phyloP scores from a whole-genome alignment of 2,797 vertebrate species.

The Xyrichtys novacula region DNA sequence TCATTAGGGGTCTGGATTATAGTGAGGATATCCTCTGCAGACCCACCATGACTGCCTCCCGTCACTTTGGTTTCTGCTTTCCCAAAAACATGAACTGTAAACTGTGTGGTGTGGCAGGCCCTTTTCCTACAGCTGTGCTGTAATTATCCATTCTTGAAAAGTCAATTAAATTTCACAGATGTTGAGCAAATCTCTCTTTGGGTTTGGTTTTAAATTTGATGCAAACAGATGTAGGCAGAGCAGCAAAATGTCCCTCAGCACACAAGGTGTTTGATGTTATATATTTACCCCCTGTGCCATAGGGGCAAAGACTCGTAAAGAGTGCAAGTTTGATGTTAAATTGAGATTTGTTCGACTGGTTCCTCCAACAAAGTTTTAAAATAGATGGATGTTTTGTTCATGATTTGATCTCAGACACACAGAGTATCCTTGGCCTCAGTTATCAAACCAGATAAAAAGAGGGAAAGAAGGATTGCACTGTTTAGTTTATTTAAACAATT shows the following conservation, averaged over 20 bases:
- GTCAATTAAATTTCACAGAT: conserved; percentile 76
- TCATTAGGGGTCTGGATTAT: conserved; percentile 29
- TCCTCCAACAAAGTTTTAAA: not conserved
- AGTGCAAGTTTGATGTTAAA: conserved; percentile 5
- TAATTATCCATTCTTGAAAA: conserved; percentile 75
- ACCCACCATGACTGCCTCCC: conserved; percentile 38
- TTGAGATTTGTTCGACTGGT: not conserved
- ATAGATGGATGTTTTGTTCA: not conserved
- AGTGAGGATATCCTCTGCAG: conserved; percentile 9
- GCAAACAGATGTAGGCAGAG: conserved; percentile 38
- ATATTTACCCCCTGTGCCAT: conserved; percentile 13
- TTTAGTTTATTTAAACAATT: too few relatives aligned
- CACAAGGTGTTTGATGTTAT: not conserved
- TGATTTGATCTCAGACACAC: not conserved
- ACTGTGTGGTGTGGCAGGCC: conserved; percentile 40
- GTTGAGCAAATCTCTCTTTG: conserved; percentile 54
- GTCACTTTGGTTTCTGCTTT: conserved; percentile 35
- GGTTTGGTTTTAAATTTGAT: conserved; percentile 42
- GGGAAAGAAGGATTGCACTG: too few relatives aligned
- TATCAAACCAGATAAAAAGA: too few relatives aligned
- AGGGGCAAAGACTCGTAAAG: not conserved
- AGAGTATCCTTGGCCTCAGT: not conserved
- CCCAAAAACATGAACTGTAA: conserved; percentile 64
- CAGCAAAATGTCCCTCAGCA: conserved; percentile 17
- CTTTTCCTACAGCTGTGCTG: conserved; percentile 62